phyloP scores from a whole-genome alignment of 2,113 vertebrate species.

The Athene noctua region DNA sequence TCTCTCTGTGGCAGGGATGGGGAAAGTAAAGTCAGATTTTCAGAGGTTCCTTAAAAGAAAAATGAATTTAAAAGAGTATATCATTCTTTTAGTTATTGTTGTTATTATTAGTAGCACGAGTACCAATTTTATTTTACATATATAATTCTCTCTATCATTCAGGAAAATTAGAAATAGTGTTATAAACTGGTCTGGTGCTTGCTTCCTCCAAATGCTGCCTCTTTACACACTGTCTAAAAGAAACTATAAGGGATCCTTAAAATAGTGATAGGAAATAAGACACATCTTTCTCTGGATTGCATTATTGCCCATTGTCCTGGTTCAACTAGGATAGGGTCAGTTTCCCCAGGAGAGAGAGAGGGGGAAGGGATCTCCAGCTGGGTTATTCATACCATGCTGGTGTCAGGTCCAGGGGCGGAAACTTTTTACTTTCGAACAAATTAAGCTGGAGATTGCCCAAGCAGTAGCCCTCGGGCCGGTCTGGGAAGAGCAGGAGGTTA shows the following conservation, averaged over 20 bases:
- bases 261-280: not conserved
- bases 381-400: no score
- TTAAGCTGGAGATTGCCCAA: no score
- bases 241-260: not conserved
- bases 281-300: not conserved
- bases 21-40: not conserved
- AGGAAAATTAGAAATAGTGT: not conserved
- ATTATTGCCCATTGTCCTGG: not conserved
- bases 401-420: no score
- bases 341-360: no score
- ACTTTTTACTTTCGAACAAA: no score
- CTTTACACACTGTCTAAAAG: not conserved
- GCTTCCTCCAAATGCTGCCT: not conserved
- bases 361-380: no score
- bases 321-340: no score
- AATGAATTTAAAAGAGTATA: not conserved
- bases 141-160: not conserved
- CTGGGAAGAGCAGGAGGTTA: no score
- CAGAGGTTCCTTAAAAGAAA: not conserved
- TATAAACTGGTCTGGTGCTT: not conserved
- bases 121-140: not conserved
- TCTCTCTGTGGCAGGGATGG: not conserved
- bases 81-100: not conserved
- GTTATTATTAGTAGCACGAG: not conserved
- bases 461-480: no score